Base-by-base conservation (phyloP, 2,797 vertebrate genomes). In the Miichthys miiuy region DNA sequence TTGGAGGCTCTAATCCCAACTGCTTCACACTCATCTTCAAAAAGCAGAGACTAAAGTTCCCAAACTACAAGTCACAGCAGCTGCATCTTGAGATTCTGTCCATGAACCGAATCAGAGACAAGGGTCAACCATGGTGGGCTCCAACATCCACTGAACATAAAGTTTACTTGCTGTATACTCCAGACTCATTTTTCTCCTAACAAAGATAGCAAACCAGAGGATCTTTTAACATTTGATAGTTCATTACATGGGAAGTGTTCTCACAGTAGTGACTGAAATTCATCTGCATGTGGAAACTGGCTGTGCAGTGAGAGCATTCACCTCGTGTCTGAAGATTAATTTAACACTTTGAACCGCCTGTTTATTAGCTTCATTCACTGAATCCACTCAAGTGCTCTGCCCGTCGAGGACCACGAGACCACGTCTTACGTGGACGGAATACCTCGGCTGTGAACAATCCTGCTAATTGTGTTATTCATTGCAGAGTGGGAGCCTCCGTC, bases 261-360 rank as follows among this genome's bases (percentile, higher is more conserved):
- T 1, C 21, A 55, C 30, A 44, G 38, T 21, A 34, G 63, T 10
- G 17, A 42, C 17, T 60, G 18, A 25, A 38, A 47, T 16, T 52
- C 2, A 50, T 76, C 30, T 64, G 46, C 50, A 68, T 57, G 34
- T 75, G 67, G 75, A 77, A 65, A 30, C 5, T 50, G 51, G 34
- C 72, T 8, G 44, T 64, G 30, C 30, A 16, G 34, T 47, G 61
- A 67, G 66, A 79, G 56, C 63, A 44, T 46, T 16, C 65, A 70
- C 48, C 56, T 68, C 14, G 52, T 68, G 57, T 48, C 51, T 85
- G 67, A 50, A 68, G 72, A 72, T 81, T 72, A 17, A 52, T 62
- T 81, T 69, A 25, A 62, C 30, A 61, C 61, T 79, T 77, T 30
- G 52, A 50, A 34, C 17, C 16, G 14, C 38, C 14, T 75, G 72